phyloP scores from a whole-genome alignment of 2,113 vertebrate genomes.

The Brienomyrus longianalis region DNA sequence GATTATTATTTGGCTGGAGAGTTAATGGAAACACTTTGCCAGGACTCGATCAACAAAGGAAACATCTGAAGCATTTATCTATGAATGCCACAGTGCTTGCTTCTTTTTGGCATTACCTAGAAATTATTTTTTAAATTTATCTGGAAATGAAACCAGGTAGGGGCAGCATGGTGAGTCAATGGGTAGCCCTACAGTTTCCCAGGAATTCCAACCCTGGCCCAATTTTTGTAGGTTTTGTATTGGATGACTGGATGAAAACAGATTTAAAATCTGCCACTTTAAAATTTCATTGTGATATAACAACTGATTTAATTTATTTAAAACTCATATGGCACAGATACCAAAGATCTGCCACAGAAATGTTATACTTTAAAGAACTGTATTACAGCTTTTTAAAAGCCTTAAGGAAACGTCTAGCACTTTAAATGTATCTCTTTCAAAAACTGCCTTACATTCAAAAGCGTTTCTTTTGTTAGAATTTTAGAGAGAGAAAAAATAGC shows the following conservation, averaged over 20 bases:
- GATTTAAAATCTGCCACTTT: neutral
- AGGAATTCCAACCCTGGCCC: neutral
- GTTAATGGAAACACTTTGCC: slow-evolving; percentile 28
- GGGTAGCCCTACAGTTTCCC: neutral
- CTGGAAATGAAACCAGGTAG: neutral
- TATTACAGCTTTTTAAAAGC: neutral
- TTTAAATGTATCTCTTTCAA: slow-evolving; percentile 4
- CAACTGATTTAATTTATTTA: neutral
- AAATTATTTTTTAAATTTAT: neutral
- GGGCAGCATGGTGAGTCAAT: neutral
- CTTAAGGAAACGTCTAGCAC: neutral
- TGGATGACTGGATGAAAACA: neutral
- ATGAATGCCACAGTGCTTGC: neutral
- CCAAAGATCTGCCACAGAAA: neutral
- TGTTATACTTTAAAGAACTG: neutral
- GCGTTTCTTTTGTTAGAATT: neutral
- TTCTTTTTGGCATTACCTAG: neutral
- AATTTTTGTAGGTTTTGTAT: neutral
- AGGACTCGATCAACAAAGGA: slow-evolving; percentile 17
- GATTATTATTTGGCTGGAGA: slow-evolving; percentile 15
- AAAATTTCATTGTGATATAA: neutral
- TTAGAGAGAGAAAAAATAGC: neutral
- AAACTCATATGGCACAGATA: neutral
- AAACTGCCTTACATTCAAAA: neutral
- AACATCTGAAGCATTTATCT: slow-evolving; percentile 7